Base-by-base conservation (phyloP, 2,797 vertebrate genomes). In the Coregonus suidteri region DNA sequence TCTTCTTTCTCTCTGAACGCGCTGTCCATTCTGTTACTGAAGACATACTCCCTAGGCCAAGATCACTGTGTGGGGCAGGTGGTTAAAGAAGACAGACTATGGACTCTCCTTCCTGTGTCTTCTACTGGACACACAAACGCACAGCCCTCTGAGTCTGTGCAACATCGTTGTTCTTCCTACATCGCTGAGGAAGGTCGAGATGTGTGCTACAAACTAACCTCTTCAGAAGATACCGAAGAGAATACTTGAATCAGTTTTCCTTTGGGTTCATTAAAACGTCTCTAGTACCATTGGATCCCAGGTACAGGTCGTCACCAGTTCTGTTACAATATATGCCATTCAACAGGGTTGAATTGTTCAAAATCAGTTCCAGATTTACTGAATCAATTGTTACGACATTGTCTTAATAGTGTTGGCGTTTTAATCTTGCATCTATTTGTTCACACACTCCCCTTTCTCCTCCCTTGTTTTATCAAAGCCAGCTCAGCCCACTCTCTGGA, bases 1-100 rank as follows among this genome's bases (percentile, higher is more conserved):
- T 74, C 67, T 73, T 72, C 72, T 66, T 73, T 85, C 68, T 87
- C 71, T 83, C 73, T 35, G 72, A 75, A 72, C 3, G 5, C 62
- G 78, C 82, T 79, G 80, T 75, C 41, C 41, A 18, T 73, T 66
- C 14, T 74, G 71, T 81, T 76, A 67, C 67, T 6, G 54, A 73
- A 56, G 69, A 74, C 79, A 41, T n/a, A 80, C 64, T 67, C 35
- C 70, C 16, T 84, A 73, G 84, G 85, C 77, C 79, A 4, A 62
- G 9, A 62, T 35, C 15, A 35, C 4, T 73, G 25, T 75, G 51
- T 35, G 15, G 18, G 54, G 54, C 0, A 1, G 56, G 59, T n/a
- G n/a, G n/a, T 20, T 62, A 41, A 41, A 41, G 41, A 41, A 65
- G 20, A 20, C 64, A 1, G 25, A 65, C 64, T 30, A 30, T 65